Evolutionary conservation across 2,888 invertebrate genomes (phyloP).

Genomic region (Desoria tigrina): DNA sequence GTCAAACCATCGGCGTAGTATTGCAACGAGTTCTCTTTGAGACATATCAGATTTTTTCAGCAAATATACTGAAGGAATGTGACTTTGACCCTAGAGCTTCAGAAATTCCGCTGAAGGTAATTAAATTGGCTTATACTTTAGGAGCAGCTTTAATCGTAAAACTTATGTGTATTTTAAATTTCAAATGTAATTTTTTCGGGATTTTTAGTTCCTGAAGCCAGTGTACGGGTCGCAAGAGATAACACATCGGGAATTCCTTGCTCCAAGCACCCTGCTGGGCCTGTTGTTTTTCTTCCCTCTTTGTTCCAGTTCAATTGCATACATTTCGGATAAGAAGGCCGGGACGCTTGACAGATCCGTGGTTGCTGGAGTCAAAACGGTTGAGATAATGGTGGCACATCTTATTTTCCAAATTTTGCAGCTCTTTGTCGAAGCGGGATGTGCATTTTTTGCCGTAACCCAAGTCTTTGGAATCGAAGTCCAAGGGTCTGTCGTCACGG

Average conservation of each 20-base stretch:
- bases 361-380: constrained; percentile 75
- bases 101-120: too few species aligned
- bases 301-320: constrained; percentile 43
- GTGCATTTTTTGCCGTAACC: constrained; percentile 88
- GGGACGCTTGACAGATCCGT: constrained; percentile 44
- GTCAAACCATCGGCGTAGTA: too few species aligned
- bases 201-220: constrained; percentile 76
- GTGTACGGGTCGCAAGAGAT: constrained; percentile 85
- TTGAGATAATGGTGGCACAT: constrained; percentile 88
- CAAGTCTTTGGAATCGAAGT: constrained; percentile 85
- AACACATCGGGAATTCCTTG: constrained; percentile 92
- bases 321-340: constrained; percentile 46
- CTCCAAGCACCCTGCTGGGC: constrained; percentile 89
- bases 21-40: too few species aligned
- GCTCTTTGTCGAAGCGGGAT: constrained; percentile 87
- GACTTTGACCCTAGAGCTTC: too few species aligned
- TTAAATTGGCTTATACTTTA: too few species aligned
- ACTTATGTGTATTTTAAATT: too few species aligned
- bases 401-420: constrained; percentile 91
- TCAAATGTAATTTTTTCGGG: too few species aligned
- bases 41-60: too few species aligned
- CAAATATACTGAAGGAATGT: too few species aligned
- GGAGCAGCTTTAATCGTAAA: too few species aligned
- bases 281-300: constrained; percentile 95
- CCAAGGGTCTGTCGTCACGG: constrained; percentile 80